Conservation (phyloP, 2,888 invertebrate genomes). For the Epiblema foenella region DNA sequence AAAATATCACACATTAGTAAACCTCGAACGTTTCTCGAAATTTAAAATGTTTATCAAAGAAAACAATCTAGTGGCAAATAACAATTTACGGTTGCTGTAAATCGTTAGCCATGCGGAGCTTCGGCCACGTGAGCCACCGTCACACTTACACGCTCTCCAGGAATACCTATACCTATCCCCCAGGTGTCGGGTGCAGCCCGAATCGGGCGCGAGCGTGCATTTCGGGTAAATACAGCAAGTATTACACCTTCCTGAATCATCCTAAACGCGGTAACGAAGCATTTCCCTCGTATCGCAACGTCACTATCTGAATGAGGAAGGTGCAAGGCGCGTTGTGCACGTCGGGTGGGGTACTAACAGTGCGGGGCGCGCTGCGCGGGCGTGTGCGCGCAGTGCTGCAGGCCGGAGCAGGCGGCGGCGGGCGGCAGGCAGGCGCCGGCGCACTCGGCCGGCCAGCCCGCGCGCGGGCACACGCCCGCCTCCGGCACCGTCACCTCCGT, state of each 20-base stretch:
- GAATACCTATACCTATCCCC: not conserved
- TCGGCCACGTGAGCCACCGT: not conserved
- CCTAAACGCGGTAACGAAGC: not conserved
- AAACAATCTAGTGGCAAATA: too few relatives aligned
- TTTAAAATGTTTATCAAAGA: too few relatives aligned
- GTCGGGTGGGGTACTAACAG: constrained; percentile 87
- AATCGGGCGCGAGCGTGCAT: constrained; percentile 4
- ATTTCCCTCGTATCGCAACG: not conserved
- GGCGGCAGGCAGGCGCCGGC: constrained; percentile 85
- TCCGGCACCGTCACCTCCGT: constrained; percentile 91
- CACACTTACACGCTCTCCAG: too few relatives aligned
- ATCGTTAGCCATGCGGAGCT: not conserved
- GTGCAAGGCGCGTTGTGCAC: not conserved
- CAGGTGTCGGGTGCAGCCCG: not conserved
- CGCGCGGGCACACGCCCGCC: constrained; percentile 75
- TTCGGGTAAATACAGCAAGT: not conserved
- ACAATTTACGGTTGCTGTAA: too few relatives aligned
- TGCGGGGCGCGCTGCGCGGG: constrained; percentile 86
- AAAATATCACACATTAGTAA: too few relatives aligned
- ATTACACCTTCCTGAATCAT: constrained; percentile 3
- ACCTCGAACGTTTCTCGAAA: too few relatives aligned
- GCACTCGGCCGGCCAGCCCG: constrained; percentile 71
- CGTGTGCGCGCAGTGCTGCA: constrained; percentile 84
- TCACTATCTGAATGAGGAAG: not conserved
- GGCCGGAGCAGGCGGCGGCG: constrained; percentile 83